Conservation (phyloP, 1,140 invertebrate genomes). For the Liolophura sinensis region DNA sequence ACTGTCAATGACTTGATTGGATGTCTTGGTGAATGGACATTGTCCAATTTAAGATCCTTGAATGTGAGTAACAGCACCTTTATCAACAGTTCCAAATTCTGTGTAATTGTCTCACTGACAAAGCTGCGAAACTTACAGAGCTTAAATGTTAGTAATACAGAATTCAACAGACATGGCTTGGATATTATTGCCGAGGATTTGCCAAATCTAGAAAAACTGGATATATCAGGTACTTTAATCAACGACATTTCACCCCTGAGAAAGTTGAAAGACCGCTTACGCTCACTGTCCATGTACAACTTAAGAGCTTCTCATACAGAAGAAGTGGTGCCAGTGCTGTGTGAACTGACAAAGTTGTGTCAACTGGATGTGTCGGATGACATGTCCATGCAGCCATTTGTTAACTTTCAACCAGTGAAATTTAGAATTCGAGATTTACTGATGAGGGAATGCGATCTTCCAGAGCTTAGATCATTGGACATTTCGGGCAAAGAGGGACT, state of each 20-base stretch:
- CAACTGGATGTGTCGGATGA: conserved; percentile 72
- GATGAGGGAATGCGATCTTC: conserved; percentile 63
- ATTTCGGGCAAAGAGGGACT: conserved; percentile 71
- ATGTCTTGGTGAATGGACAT: conserved; percentile 74
- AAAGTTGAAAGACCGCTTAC: conserved; percentile 68
- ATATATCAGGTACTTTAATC: conserved; percentile 73
- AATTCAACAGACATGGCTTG: conserved; percentile 72
- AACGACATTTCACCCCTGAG: conserved; percentile 70
- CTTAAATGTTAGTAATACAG: conserved; percentile 74
- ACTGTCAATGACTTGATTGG: conserved; percentile 71
- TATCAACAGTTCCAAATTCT: conserved; percentile 62
- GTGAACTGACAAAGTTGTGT: conserved; percentile 66
- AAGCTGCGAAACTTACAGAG: conserved; percentile 65
- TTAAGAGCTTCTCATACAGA: conserved; percentile 61
- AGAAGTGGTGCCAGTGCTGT: conserved; percentile 63
- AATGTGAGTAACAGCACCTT: conserved; percentile 73
- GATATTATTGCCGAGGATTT: conserved; percentile 74
- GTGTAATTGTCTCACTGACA: conserved; percentile 59
- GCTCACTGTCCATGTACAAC: conserved; percentile 70
- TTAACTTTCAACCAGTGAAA: conserved; percentile 57
- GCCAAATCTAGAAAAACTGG: conserved; percentile 68
- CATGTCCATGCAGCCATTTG: conserved; percentile 55
- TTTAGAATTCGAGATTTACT: conserved; percentile 62
- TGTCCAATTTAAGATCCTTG: conserved; percentile 69
- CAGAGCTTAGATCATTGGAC: conserved; percentile 69